These are phyloP conservation scores for Strigamia crassipes DNA, from an alignment of 2,888 invertebrate species.

Conservation along the genomic window DNA sequence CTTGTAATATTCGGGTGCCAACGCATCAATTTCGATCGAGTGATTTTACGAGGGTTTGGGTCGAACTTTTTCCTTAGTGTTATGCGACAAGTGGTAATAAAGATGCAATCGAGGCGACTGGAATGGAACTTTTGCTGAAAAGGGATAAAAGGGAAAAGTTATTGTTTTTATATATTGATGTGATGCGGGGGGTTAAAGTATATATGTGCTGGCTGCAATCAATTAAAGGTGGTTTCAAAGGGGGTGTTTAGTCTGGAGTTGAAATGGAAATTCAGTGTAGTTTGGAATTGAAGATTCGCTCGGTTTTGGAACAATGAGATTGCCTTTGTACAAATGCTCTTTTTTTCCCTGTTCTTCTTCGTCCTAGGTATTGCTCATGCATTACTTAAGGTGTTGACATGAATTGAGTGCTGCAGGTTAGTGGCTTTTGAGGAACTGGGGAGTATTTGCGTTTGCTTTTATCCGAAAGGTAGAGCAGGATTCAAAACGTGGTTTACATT, in stretches of 20 bases:
- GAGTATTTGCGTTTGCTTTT: not conserved
- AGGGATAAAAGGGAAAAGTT: not conserved
- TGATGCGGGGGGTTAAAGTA: not conserved
- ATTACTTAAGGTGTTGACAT: conserved; percentile 21
- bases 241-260: not conserved
- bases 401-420: conserved; percentile 2
- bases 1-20: conserved; percentile 10
- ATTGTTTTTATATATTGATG: not conserved
- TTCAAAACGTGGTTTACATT: not conserved
- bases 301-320: not conserved
- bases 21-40: conserved; percentile 21
- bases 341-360: not conserved
- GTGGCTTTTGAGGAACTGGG: not conserved
- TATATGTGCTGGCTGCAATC: not conserved
- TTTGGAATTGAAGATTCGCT: not conserved
- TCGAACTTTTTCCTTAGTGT: conserved; percentile 1
- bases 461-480: not conserved
- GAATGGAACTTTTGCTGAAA: conserved; percentile 2
- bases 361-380: not conserved
- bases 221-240: conserved; percentile 14
- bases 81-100: conserved; percentile 16
- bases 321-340: not conserved
- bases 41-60: conserved; percentile 16
- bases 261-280: conserved; percentile 4
- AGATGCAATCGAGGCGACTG: conserved; percentile 21